Base-by-base conservation (phyloP, 2,888 invertebrate genomes). In the Drosophila demipolita region DNA sequence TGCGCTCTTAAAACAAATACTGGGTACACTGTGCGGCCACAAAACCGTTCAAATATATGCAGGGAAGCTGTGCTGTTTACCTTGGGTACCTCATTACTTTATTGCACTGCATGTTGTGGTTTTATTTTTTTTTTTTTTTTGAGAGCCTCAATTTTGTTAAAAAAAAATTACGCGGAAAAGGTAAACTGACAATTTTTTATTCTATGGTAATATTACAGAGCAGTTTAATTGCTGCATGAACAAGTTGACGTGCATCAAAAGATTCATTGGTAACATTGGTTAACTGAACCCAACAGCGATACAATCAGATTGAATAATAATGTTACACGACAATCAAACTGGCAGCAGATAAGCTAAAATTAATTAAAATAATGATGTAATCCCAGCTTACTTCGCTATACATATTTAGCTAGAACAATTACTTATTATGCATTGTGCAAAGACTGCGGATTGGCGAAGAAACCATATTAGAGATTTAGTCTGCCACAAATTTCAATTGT, bases 1-100 rank as follows among this genome's bases (percentile, higher is more conserved):
- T 7, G 36, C 4, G 2, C 83, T 83, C 76, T 71, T 71, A 59
- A 70, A 36, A 26, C 11, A n/a, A 63, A 38, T 4, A 77, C 36
- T 80, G 80, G 78, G 78, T 53, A 77, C 45, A 59, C 45, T 29
- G 0, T 33, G 42, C 20, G 36, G 36, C n/a, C 11, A 38, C 1
- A 15, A 15, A 57, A 17, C 32, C 3, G 9, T 9, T 17, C 6
- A 23, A 17, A 17, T 4, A 3, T 26, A 11, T 12, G 5, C 7
- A 26, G 36, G 12, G 15, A 45, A 17, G 26, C 38, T 9, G n/a
- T n/a, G 23, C 7, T 54, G 35, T 3, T 26, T 36, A 23, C 26
- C 6, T 3, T 7, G 11, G 5, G 35, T n/a, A n/a, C n/a, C n/a
- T 38, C 4, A 4, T 17, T 38, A 38, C 38, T n/a, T n/a, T n/a